These are phyloP conservation scores for Aphidius gifuensis DNA, from an alignment of 1,140 invertebrate species.

Conservation along the genomic window DNA sequence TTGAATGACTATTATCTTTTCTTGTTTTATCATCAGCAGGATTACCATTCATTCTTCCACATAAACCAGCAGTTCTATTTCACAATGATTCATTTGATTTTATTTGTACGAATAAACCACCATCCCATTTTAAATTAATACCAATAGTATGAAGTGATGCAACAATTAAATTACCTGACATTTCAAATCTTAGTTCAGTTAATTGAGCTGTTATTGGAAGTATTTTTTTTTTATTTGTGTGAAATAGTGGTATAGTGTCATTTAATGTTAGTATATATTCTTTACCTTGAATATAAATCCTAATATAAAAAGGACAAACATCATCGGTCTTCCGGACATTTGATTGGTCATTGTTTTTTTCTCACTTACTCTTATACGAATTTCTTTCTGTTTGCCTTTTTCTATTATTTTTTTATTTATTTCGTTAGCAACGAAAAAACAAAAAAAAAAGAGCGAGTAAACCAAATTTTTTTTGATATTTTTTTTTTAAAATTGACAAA, in stretches of 20 bases:
- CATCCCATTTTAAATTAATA: conserved; percentile 74
- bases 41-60: conserved; percentile 73
- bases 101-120: conserved; percentile 54
- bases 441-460: too few species aligned
- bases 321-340: conserved; percentile 32
- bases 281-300: conserved; percentile 69
- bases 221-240: conserved; percentile 21
- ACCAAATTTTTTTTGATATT: too few species aligned
- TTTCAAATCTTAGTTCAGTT: conserved; percentile 66
- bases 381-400: too few species aligned
- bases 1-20: conserved; percentile 54
- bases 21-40: conserved; percentile 67
- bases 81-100: conserved; percentile 68
- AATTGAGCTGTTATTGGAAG: conserved; percentile 67
- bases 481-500: too few species aligned
- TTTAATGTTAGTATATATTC: conserved; percentile 58
- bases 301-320: conserved; percentile 58
- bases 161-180: conserved; percentile 65
- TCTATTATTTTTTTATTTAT: too few species aligned
- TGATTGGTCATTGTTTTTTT: too few species aligned
- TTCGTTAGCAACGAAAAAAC: too few species aligned
- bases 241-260: conserved; percentile 27
- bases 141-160: conserved; percentile 67
- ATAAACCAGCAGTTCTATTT: conserved; percentile 77
- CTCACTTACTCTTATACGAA: too few species aligned